These are phyloP conservation scores for Aegypius monachus DNA, from an alignment of 2,113 vertebrate species.

Conservation along the genomic window DNA sequence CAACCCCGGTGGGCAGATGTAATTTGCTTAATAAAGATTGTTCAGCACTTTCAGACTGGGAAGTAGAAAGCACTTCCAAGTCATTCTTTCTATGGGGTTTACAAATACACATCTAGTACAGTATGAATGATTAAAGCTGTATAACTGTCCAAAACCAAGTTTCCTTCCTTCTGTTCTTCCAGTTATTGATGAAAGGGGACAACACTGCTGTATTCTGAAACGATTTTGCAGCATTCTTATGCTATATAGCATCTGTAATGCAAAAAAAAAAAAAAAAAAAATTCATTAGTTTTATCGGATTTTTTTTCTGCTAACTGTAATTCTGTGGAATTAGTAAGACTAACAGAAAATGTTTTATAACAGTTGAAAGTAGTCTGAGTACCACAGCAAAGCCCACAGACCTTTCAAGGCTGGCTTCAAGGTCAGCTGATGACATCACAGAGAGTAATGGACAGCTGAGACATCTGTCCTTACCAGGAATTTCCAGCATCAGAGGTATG, in stretches of 20 bases:
- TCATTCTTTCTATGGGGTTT: not conserved
- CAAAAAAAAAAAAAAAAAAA: no score
- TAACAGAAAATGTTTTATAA: constrained; percentile 19
- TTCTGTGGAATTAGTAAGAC: not conserved
- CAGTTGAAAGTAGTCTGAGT: constrained; percentile 52
- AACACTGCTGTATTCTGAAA: not conserved
- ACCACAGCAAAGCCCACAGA: constrained; percentile 65
- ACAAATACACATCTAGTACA: not conserved
- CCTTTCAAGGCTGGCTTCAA: constrained; percentile 60
- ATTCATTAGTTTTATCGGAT: rapidly evolving
- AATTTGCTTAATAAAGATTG: not conserved
- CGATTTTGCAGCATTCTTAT: not conserved
- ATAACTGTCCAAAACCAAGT: not conserved
- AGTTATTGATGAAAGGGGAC: not conserved
- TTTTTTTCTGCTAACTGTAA: not conserved
- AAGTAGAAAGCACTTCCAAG: not conserved
- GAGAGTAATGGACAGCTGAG: constrained; percentile 36
- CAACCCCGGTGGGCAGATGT: not conserved
- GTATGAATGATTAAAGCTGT: not conserved
- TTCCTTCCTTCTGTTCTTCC: not conserved
- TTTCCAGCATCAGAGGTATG: constrained; percentile 72
- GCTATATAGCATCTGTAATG: not conserved
- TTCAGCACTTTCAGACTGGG: not conserved
- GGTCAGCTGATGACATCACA: constrained; percentile 50
- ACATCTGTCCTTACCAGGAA: constrained; percentile 67